A percentile compares a stretch with the other conserved stretches of the same genome.
Evolutionary conservation across 2,113 vertebrate species (phyloP).

Genomic region (Trematocara macrostoma): DNA sequence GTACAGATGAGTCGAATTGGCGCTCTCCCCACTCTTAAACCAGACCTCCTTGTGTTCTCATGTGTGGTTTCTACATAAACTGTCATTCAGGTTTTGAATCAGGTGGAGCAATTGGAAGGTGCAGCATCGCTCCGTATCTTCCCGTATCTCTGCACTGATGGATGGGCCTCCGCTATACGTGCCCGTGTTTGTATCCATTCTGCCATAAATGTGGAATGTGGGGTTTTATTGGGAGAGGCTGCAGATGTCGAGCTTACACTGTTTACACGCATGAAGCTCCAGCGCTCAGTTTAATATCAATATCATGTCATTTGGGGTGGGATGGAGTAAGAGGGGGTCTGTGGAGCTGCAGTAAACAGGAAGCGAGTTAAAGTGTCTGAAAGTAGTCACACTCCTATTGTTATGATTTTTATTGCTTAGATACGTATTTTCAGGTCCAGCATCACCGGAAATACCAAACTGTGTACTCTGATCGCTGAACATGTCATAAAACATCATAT

Average conservation of each 20-base stretch:
- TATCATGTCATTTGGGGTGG: not conserved
- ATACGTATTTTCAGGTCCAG: not conserved
- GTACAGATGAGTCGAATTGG: not conserved
- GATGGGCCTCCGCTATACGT: not conserved
- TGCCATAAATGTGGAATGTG: constrained; percentile 39
- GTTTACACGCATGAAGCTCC: not conserved
- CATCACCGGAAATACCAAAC: not conserved
- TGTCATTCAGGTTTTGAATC: not conserved
- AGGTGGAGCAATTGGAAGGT: not conserved
- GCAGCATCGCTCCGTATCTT: not conserved
- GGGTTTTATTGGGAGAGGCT: constrained; percentile 45
- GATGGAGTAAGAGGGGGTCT: not conserved
- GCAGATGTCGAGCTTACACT: constrained; percentile 23
- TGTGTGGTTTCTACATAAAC: not conserved
- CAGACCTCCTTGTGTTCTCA: not conserved
- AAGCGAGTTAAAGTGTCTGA: not conserved
- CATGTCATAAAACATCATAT: not conserved
- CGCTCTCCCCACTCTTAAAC: too few species aligned
- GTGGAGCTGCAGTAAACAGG: constrained; percentile 16
- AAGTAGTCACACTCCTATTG: not conserved
- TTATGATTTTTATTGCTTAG: not conserved
- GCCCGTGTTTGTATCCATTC: constrained; percentile 22
- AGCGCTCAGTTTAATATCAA: not conserved
- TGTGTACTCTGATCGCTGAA: not conserved
- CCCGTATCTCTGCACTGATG: not conserved